Conservation (phyloP, 2,797 vertebrate species). For the Xerus rutilus region DNA sequence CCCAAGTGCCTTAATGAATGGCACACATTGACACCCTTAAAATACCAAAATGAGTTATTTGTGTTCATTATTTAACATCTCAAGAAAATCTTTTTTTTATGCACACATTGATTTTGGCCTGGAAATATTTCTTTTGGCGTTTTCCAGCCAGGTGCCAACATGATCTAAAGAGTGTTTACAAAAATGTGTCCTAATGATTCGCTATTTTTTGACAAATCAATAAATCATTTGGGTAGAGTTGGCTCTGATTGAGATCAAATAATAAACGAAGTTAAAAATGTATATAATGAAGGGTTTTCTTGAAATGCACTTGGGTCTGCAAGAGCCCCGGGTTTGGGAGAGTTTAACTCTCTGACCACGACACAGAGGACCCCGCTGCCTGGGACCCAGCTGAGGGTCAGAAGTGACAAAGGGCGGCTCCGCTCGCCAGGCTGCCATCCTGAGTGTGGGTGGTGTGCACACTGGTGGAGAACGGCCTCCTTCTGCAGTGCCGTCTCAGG, state of each 20-base stretch:
- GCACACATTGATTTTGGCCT: conserved; percentile 56
- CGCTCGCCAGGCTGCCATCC: neutral
- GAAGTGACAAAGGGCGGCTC: neutral
- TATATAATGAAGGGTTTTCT: conserved; percentile 34
- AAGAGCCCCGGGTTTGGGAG: neutral
- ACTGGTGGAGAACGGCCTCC: neutral
- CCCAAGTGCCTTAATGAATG: conserved; percentile 62
- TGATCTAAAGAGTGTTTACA: conserved; percentile 73
- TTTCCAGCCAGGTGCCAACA: conserved; percentile 70
- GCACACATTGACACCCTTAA: conserved; percentile 65
- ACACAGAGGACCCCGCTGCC: neutral
- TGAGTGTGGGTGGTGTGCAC: neutral
- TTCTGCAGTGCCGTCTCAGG: neutral
- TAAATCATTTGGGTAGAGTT: conserved; percentile 69
- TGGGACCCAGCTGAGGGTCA: neutral
- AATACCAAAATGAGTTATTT: conserved; percentile 70
- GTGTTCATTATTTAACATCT: conserved; percentile 59
- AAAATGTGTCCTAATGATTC: conserved; percentile 69
- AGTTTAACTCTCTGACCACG: neutral
- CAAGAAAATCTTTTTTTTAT: neutral
- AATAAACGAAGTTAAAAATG: conserved; percentile 54
- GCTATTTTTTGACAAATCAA: conserved; percentile 68
- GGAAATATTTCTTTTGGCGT: conserved; percentile 67
- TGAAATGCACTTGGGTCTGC: neutral
- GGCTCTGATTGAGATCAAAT: conserved; percentile 67